A percentile compares a stretch with the other conserved stretches of the same genome.
phyloP scores from a whole-genome alignment of 1,140 invertebrate species.

The Ylistrum balloti region DNA sequence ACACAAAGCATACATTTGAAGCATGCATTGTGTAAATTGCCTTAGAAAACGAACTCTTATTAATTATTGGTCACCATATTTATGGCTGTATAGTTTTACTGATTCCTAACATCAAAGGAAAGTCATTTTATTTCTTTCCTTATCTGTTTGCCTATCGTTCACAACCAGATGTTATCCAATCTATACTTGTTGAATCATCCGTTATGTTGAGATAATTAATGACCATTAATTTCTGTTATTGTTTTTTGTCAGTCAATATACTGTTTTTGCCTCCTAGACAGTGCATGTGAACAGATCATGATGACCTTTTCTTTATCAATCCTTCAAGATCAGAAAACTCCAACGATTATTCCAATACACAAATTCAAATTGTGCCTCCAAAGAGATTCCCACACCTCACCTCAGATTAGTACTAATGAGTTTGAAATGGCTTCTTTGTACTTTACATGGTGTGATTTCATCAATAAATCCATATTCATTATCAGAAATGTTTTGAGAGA shows the following conservation, averaged over 20 bases:
- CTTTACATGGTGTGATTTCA: background rate
- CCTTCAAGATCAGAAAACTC: background rate
- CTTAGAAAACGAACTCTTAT: background rate
- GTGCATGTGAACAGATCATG: background rate
- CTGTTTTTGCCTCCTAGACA: background rate
- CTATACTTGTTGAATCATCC: background rate
- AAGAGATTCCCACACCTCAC: background rate
- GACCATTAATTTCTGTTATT: constrained; percentile 4
- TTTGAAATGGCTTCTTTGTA: background rate
- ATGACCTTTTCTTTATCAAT: background rate
- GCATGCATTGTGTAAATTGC: background rate
- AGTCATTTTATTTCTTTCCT: background rate
- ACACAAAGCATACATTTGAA: too few relatives aligned
- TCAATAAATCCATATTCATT: constrained; percentile 30
- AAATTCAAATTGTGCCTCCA: background rate
- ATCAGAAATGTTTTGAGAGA: background rate
- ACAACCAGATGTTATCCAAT: background rate
- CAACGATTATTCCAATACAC: background rate
- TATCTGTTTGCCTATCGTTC: background rate
- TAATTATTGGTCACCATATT: background rate
- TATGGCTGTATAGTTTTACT: background rate
- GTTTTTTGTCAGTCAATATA: constrained; percentile 25
- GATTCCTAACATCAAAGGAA: background rate
- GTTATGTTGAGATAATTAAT: background rate
- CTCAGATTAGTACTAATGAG: background rate